Evolutionary conservation across 1,140 invertebrate genomes (phyloP).

Genomic region (Bemisia tabaci): DNA sequence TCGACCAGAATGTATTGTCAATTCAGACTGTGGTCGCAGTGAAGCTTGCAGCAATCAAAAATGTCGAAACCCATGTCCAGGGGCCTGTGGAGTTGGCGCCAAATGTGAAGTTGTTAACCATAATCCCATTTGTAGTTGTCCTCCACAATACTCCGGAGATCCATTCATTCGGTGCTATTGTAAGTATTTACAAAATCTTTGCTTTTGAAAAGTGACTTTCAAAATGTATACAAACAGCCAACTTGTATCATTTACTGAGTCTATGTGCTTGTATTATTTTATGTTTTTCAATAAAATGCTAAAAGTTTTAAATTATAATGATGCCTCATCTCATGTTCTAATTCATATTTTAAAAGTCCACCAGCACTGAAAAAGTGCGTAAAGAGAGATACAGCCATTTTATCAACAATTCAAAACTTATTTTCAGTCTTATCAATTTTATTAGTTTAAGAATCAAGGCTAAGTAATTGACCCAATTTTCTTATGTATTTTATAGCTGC

Average conservation of each 20-base stretch:
- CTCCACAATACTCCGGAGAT: slow-evolving; percentile 43
- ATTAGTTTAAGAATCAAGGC: too few species aligned
- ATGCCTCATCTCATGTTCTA: too few species aligned
- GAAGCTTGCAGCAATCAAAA: slow-evolving; percentile 61
- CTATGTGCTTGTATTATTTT: slow-evolving; percentile 5
- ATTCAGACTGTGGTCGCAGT: slow-evolving; percentile 51
- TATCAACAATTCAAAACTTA: too few species aligned
- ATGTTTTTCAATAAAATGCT: neutral
- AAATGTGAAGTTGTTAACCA: slow-evolving; percentile 51
- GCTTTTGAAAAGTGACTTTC: too few species aligned
- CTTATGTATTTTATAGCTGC: slow-evolving; percentile 10
- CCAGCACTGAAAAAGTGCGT: too few species aligned
- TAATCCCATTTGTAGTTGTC: slow-evolving; percentile 49
- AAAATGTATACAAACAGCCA: too few species aligned
- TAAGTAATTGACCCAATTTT: too few species aligned
- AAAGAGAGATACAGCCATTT: too few species aligned
- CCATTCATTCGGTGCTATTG: slow-evolving; percentile 44
- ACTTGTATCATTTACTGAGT: too few species aligned
- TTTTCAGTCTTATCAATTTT: too few species aligned
- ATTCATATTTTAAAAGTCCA: too few species aligned
- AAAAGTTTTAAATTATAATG: too few species aligned
- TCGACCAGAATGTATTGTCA: slow-evolving; percentile 57
- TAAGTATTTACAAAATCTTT: slow-evolving; percentile 9
- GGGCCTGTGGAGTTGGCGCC: slow-evolving; percentile 56
- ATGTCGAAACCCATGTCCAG: slow-evolving; percentile 61